Conservation (phyloP, 2,113 vertebrate species). For the Uria aalge region DNA sequence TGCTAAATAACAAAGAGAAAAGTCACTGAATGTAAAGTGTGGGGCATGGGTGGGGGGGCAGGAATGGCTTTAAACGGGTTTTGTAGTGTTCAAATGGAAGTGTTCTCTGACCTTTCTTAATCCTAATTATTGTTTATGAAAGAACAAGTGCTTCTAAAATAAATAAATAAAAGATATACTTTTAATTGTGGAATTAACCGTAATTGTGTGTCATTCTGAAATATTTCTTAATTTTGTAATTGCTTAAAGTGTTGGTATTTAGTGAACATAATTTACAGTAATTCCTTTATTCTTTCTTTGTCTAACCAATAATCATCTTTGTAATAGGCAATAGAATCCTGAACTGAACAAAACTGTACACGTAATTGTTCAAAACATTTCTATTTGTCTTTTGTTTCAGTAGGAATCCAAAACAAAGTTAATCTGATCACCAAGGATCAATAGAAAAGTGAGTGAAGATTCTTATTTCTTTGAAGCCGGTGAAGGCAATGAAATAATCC, state of each 20-base stretch:
- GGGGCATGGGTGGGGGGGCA: neutral
- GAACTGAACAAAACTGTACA: constrained; percentile 61
- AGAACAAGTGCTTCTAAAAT: constrained; percentile 37
- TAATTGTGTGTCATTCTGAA: constrained; percentile 63
- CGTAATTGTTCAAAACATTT: constrained; percentile 70
- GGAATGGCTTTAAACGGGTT: constrained; percentile 27
- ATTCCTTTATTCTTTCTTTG: constrained; percentile 69
- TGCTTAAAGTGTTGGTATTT: constrained; percentile 70
- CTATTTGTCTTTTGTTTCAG: constrained; percentile 75
- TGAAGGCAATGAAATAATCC: constrained; percentile 76
- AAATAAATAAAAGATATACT: constrained; percentile 9
- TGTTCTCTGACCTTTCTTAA: constrained; percentile 54
- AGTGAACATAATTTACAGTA: constrained; percentile 64
- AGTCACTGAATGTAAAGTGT: constrained; percentile 20
- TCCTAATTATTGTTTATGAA: constrained; percentile 66
- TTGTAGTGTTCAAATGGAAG: constrained; percentile 35
- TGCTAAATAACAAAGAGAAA: constrained; percentile 12
- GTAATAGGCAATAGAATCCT: constrained; percentile 47
- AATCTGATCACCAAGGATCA: constrained; percentile 80
- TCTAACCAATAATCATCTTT: constrained; percentile 60
- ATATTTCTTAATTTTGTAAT: constrained; percentile 71
- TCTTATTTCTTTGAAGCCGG: constrained; percentile 76
- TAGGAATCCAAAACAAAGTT: constrained; percentile 79
- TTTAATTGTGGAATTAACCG: constrained; percentile 54
- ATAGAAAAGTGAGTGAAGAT: constrained; percentile 76